Evolutionary conservation across 2,113 vertebrate species (phyloP).

Genomic region (Circaetus gallicus): DNA sequence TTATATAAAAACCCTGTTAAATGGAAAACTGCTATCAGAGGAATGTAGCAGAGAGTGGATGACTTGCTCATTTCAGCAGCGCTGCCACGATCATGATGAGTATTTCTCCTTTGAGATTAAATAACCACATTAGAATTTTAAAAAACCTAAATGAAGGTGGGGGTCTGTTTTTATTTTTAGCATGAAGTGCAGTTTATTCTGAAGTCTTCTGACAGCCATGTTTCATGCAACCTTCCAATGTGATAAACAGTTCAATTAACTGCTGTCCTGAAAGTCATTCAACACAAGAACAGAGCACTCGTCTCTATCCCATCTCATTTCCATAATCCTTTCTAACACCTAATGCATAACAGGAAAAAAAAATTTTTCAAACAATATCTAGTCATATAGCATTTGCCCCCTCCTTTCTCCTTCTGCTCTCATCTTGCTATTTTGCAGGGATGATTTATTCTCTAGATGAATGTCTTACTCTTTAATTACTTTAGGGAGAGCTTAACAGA

Average conservation of each 20-base stretch:
- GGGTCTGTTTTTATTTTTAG: neutral
- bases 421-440: neutral
- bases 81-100: neutral
- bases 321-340: conserved; percentile 21
- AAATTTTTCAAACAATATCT: neutral
- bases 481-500: neutral
- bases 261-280: conserved; percentile 4
- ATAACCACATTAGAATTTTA: neutral
- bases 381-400: neutral
- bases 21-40: neutral
- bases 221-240: neutral
- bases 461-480: conserved; percentile 27
- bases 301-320: conserved; percentile 11
- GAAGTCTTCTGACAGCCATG: neutral
- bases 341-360: conserved; percentile 9
- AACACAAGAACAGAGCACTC: neutral
- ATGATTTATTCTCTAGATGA: conserved; percentile 8
- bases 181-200: neutral
- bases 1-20: neutral
- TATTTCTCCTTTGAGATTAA: neutral
- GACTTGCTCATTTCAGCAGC: neutral
- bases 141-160: neutral
- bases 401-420: neutral
- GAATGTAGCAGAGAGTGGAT: neutral
- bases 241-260: conserved; percentile 48